Base-by-base conservation (phyloP, 2,797 vertebrate genomes). In the Tenualosa thibaudeaui region DNA sequence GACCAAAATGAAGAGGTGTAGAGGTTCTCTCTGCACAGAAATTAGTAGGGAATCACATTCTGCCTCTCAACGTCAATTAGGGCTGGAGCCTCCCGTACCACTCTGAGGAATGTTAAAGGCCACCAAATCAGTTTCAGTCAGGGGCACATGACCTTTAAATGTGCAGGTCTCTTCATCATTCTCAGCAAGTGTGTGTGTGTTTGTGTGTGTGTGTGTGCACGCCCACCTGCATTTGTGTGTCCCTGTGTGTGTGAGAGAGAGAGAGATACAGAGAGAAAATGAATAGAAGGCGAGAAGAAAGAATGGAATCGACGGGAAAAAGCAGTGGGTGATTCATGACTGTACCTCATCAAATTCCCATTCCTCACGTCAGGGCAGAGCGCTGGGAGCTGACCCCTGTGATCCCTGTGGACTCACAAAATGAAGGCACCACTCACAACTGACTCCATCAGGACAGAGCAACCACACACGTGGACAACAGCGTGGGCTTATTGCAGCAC, bases 121-220 rank as follows among this genome's bases (percentile, higher is more conserved):
- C 81, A 85, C 83, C 85, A 85, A 84, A 88, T 89, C 87, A 85
- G 86, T 86, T 78, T 60, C 82, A 84, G 65, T 81, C 85, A 85
- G 84, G 84, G 88, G 81, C 82, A 89, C 87, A 81, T 89, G 88
- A 88, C 88, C 89, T 90, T 89, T 88, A 82, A 82, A 65, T 86
- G 83, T 82, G 49, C 31, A 17, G 85, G 84, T 86, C 75, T 65
- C 53, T 87, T 84, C 62, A 13, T 85, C 62, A 65, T 24, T 65
- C 62, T 31, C 62, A 31, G 24, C 24, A 31, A 65, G 62, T 4
- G 62, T 65, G 56, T 58, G 15, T 58, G 15, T 58, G 56, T 31
- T 31, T 31, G 51, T 54, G 51, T 54, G 51, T 15, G 15, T 58
- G 15, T 58, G 56, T 22, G 31, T 1, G 31, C 31, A 31, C 31